These are phyloP conservation scores for Nothoprocta perdicaria DNA, from an alignment of 2,113 vertebrate species.

Conservation along the genomic window DNA sequence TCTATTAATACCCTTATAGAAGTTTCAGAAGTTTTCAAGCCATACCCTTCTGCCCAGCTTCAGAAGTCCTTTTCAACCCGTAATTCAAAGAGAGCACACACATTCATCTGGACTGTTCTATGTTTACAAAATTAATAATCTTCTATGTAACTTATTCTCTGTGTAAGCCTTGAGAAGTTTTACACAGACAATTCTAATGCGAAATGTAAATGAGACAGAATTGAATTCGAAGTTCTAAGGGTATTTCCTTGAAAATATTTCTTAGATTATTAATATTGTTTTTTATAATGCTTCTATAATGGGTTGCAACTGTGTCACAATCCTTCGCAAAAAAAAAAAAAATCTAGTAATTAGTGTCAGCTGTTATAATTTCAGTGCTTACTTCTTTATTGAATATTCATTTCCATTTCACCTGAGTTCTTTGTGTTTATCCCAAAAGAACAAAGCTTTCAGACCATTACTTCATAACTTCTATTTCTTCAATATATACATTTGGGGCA, in stretches of 20 bases:
- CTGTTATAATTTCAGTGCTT: neutral
- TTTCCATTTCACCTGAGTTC: neutral
- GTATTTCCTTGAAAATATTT: neutral
- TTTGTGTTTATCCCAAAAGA: slow-evolving; percentile 18
- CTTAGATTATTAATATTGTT: neutral
- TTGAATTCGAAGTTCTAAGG: neutral
- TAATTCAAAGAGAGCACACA: neutral
- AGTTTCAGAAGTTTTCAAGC: neutral
- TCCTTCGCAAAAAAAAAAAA: neutral
- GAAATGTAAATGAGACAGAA: neutral
- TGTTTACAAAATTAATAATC: neutral
- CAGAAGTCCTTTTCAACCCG: neutral
- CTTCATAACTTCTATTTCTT: slow-evolving; percentile 9
- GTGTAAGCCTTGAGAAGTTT: neutral
- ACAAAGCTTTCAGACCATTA: neutral
- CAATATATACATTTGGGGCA: neutral
- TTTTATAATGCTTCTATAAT: neutral
- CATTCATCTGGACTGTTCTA: neutral
- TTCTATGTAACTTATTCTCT: neutral
- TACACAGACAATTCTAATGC: neutral
- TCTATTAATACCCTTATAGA: neutral
- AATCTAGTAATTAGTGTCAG: neutral
- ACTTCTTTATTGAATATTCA: slow-evolving; percentile 1
- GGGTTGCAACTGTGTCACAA: neutral
- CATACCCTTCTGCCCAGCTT: neutral